These are phyloP conservation scores for Maniola jurtina DNA, from an alignment of 1,140 invertebrate species.

Conservation along the genomic window DNA sequence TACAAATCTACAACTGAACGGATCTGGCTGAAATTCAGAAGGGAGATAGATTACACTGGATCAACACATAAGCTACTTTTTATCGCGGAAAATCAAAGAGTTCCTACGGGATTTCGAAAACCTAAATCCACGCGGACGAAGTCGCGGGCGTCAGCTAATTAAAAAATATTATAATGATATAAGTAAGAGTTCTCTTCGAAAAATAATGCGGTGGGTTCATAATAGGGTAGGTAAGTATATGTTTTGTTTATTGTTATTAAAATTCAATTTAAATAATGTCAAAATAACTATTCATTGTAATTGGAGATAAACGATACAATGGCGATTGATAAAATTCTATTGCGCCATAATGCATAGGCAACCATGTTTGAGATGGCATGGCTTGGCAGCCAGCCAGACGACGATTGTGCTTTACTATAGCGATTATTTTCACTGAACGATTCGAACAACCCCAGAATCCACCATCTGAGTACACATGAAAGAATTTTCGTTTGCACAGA, in stretches of 20 bases:
- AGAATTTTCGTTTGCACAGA: slow-evolving; percentile 57
- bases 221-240: too few species aligned
- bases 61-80: too few species aligned
- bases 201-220: too few species aligned
- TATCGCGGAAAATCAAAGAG: too few species aligned
- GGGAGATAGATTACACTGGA: too few species aligned
- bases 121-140: too few species aligned
- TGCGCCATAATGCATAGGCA: slow-evolving; percentile 45
- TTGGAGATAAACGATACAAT: slow-evolving; percentile 6
- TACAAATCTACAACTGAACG: too few species aligned
- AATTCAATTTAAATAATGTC: neutral
- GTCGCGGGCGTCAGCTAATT: too few species aligned
- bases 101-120: too few species aligned
- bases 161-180: too few species aligned
- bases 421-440: slow-evolving; percentile 53
- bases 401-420: slow-evolving; percentile 53
- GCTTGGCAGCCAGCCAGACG: slow-evolving; percentile 52
- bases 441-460: slow-evolving; percentile 40
- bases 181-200: too few species aligned
- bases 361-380: slow-evolving; percentile 40
- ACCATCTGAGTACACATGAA: slow-evolving; percentile 60
- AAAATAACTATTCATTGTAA: slow-evolving; percentile 1
- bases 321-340: slow-evolving; percentile 51
- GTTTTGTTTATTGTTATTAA: neutral
- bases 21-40: too few species aligned